Evolutionary conservation across 2,113 vertebrate genomes (phyloP), one percentile per base, ranked within the genome.

Genomic region (Pimephales promelas): DNA sequence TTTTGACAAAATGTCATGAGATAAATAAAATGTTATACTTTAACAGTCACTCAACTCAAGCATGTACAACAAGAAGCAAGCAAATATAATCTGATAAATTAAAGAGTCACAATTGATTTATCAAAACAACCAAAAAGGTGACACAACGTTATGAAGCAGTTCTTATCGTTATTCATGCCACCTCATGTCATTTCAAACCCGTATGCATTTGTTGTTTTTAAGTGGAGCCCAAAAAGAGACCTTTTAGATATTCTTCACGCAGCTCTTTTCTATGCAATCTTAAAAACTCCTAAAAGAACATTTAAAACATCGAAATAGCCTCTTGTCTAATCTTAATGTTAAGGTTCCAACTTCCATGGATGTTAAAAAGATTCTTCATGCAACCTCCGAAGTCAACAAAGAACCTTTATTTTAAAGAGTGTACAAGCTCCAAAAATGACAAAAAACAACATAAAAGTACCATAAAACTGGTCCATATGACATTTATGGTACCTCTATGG

Each of bases 41-140:
- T 70, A 75, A 90, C 82, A 87, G 87, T 81, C 84, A 91, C 87
- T 86, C 83, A 68, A 88, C 89, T 90, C 90, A 91, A 83, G 81
- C 90, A 89, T 72, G 84, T 90, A 89, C 81, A 80, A 89, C 88
- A 92, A 90, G 76, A 90, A 89, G 88, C 92, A 93, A 92, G 92
- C 89, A 92, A 90, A 89, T 89, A 84, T 66, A 57, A 71, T 88
- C 86, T 86, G 86, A 87, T 78, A 52, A 85, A 90, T 89, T 20
- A 79, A 71, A 87, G 59, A 83, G 88, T 10, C 59, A 78, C 28
- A 74, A 78, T 75, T 59, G 47, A 56, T 76, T 20, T 71, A 87
- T 79, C 87, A 88, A 88, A 83, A 89, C 88, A 89, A 84, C 83
- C 24, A 66, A 74, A 56, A 80, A 2, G 43, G 49, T 28, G 61